Evolutionary conservation across 64 coral and sea anemone species (phyloP).

Genomic region (Porites australiensis): DNA sequence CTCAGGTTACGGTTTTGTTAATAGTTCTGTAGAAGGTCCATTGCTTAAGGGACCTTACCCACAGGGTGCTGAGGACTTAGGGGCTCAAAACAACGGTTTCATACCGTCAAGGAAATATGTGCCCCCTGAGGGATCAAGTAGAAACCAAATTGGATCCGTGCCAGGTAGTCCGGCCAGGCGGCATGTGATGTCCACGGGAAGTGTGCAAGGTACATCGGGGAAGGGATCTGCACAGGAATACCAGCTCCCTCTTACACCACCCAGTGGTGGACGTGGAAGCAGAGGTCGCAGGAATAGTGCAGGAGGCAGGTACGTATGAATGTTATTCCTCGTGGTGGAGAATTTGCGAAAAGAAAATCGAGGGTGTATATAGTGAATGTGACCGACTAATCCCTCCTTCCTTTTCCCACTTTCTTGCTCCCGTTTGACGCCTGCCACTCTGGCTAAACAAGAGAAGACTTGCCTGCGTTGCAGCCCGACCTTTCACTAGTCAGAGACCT

Average conservation of each 20-base stretch:
- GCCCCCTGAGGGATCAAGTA: background rate
- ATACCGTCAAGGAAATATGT: background rate
- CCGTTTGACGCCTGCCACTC: no score
- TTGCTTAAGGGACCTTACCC: background rate
- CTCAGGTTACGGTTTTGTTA: background rate
- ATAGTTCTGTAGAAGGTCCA: background rate
- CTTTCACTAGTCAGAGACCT: no score
- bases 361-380: no score
- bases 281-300: conserved; percentile 62
- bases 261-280: conserved; percentile 54
- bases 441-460: no score
- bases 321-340: background rate
- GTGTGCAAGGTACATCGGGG: background rate
- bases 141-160: background rate
- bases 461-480: no score
- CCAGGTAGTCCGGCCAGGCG: background rate
- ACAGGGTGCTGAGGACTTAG: background rate
- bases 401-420: no score
- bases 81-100: conserved; percentile 15
- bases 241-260: conserved; percentile 59
- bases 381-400: no score
- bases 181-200: background rate
- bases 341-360: background rate
- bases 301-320: conserved; percentile 49
- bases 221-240: background rate